Base-by-base conservation (phyloP, 2,888 invertebrate species). In the Conomelus anceps region DNA sequence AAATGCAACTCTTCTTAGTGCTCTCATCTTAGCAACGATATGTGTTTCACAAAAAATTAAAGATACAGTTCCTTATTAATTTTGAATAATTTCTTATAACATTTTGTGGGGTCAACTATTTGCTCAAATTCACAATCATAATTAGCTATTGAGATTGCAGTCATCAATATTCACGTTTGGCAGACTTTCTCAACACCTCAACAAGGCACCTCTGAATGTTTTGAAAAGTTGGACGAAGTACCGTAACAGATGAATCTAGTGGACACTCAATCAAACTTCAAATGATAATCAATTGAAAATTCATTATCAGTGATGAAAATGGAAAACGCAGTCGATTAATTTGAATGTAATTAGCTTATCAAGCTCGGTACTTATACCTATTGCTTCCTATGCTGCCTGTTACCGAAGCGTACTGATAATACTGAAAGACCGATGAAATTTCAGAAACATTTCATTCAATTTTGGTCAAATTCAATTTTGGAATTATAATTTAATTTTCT, bases 1-100 rank as follows among this genome's bases (percentile, higher is more conserved):
- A 34, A 90, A 89, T n/a, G 91, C 90, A 41, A 91, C 85, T 34
- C 34, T 34, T 34, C 34, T 34, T 17, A 34, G 34, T 34, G 34
- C 11, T 13, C 34, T 34, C 34, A 34, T 34, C 34, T 34, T n/a
- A n/a, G n/a, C n/a, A n/a, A n/a, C n/a, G n/a, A n/a, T n/a, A n/a
- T n/a, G n/a, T n/a, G n/a, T n/a, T n/a, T n/a, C n/a, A n/a, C n/a
- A n/a, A n/a, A n/a, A n/a, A n/a, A n/a, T n/a, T n/a, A n/a, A n/a
- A n/a, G n/a, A n/a, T n/a, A n/a, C n/a, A n/a, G n/a, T n/a, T n/a
- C n/a, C n/a, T n/a, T n/a, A n/a, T n/a, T n/a, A n/a, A n/a, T n/a
- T n/a, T n/a, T n/a, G n/a, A n/a, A n/a, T n/a, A n/a, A n/a, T n/a
- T n/a, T n/a, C n/a, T n/a, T n/a, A n/a, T n/a, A n/a, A n/a, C n/a